phyloP scores from a whole-genome alignment of 2,797 vertebrate genomes.

The Molossus molossus region DNA sequence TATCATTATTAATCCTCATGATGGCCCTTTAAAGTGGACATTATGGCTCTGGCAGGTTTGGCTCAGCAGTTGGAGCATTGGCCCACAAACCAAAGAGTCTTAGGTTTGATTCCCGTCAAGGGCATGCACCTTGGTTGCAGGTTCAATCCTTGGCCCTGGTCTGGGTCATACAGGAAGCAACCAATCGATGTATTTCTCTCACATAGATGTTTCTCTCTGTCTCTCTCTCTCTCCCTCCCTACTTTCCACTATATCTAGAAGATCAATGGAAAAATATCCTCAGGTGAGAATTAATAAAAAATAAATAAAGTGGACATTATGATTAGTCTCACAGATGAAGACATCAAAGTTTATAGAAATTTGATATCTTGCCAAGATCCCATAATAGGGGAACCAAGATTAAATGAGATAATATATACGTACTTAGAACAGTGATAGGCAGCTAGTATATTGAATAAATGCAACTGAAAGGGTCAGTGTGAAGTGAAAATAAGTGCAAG shows the following conservation, averaged over 20 bases:
- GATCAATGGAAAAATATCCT: too few relatives aligned
- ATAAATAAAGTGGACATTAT: not conserved
- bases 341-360: constrained; percentile 24
- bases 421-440: not conserved
- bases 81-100: too few relatives aligned
- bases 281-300: too few relatives aligned
- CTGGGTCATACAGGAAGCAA: too few relatives aligned
- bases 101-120: too few relatives aligned
- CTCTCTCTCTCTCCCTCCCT: too few relatives aligned
- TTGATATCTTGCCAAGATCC: not conserved
- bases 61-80: too few relatives aligned
- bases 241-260: too few relatives aligned
- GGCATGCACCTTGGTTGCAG: too few relatives aligned
- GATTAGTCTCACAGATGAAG: not conserved
- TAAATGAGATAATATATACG: not conserved
- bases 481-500: not conserved
- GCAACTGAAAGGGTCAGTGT: not conserved
- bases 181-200: too few relatives aligned
- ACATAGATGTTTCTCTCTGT: too few relatives aligned
- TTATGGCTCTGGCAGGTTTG: not conserved
- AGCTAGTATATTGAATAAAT: not conserved
- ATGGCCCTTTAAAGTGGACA: not conserved
- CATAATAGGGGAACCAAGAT: not conserved
- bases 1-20: not conserved
- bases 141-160: too few relatives aligned